These are phyloP conservation scores for Phortica variegata DNA, from an alignment of 1,140 invertebrate genomes.

Conservation along the genomic window DNA sequence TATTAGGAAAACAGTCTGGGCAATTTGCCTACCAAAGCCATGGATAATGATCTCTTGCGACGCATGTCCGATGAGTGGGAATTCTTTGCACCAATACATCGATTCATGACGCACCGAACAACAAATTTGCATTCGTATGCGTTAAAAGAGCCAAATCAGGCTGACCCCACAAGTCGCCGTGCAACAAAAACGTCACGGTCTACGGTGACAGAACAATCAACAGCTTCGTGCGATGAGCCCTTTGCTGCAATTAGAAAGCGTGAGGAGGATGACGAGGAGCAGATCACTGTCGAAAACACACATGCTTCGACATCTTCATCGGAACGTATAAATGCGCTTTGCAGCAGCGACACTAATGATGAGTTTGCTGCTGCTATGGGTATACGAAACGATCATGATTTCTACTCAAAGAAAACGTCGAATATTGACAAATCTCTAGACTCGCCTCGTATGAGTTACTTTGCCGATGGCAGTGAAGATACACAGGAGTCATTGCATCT, in stretches of 20 bases:
- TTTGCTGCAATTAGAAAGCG: too few species aligned
- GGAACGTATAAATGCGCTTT: not conserved
- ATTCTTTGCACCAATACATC: slow-evolving; percentile 42
- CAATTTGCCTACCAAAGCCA: slow-evolving; percentile 7
- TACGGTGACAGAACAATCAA: slow-evolving; percentile 1
- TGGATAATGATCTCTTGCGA: slow-evolving; percentile 25
- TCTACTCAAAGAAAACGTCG: slow-evolving; percentile 16
- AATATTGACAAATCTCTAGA: not conserved
- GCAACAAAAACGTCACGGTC: slow-evolving; percentile 19
- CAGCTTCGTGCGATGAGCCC: slow-evolving; percentile 14
- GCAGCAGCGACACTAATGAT: slow-evolving; percentile 16
- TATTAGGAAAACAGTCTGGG: slow-evolving; percentile 14
- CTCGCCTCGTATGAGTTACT: slow-evolving; percentile 1
- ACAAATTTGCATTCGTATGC: slow-evolving; percentile 49
- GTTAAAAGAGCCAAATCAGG: slow-evolving; percentile 36
- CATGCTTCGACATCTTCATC: too few species aligned
- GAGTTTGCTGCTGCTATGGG: not conserved
- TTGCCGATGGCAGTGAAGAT: slow-evolving; percentile 7
- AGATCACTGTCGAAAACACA: too few species aligned
- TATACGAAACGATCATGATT: slow-evolving; percentile 15
- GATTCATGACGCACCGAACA: slow-evolving; percentile 44
- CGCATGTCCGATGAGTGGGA: slow-evolving; percentile 45
- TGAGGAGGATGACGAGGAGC: too few species aligned
- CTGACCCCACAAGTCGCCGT: slow-evolving; percentile 8
- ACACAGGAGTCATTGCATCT: not conserved